A percentile compares a stretch with the other conserved stretches of the same genome.
Conservation (phyloP, 2,888 invertebrate species). For the Trichopria drosophilae region DNA sequence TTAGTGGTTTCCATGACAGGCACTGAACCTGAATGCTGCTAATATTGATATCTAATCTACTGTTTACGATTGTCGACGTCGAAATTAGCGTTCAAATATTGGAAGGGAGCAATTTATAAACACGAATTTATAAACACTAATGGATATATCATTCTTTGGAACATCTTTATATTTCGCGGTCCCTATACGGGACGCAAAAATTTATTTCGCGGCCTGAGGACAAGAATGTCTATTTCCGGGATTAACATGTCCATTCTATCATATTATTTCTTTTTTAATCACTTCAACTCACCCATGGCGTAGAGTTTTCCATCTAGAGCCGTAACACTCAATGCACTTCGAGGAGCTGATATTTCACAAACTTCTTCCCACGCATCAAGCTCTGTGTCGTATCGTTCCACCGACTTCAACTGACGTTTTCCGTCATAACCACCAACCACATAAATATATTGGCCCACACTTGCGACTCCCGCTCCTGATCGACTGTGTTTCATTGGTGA, state of each 20-base stretch:
- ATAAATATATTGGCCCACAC: conserved; percentile 83
- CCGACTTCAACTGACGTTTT: conserved; percentile 75
- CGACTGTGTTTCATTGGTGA: conserved; percentile 76
- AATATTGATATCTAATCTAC: too few species aligned
- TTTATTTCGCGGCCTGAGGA: too few species aligned
- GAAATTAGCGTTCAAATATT: neutral
- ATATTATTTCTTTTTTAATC: neutral
- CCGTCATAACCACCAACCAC: conserved; percentile 97
- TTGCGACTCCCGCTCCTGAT: conserved; percentile 87
- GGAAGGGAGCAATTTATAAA: neutral
- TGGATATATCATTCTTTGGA: too few species aligned
- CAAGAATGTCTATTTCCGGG: too few species aligned
- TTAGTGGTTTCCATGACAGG: too few species aligned
- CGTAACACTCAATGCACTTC: conserved; percentile 86
- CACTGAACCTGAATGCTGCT: too few species aligned
- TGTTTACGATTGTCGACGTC: too few species aligned
- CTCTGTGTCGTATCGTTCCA: conserved; percentile 87
- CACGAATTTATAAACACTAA: too few species aligned
- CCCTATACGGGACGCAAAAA: too few species aligned
- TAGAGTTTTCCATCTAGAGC: conserved; percentile 85
- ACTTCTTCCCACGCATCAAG: conserved; percentile 78
- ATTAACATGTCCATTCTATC: too few species aligned
- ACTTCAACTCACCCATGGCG: conserved; percentile 73
- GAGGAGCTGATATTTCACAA: conserved; percentile 74
- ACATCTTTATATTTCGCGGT: too few species aligned